Conservation (phyloP, 1,140 invertebrate genomes). For the Colletes latitarsis region DNA sequence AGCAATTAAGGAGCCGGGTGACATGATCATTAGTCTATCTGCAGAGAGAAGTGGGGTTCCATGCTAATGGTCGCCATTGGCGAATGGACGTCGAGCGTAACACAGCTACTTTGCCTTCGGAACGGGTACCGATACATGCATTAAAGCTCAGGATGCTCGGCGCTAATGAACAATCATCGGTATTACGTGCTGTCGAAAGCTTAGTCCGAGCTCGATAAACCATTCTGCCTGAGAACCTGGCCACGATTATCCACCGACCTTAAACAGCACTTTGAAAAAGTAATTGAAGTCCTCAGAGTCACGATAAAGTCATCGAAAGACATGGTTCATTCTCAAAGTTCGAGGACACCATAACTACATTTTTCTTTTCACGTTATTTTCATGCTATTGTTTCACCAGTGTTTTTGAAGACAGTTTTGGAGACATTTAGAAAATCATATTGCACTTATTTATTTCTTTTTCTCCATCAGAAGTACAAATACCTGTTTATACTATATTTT, state of each 20-base stretch:
- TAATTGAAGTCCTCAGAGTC: background rate
- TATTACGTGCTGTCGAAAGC: conserved; percentile 42
- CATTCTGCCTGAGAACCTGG: conserved; percentile 11
- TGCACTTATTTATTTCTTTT: too few species aligned
- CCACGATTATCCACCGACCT: background rate
- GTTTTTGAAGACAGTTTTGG: too few species aligned
- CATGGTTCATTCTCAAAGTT: too few species aligned
- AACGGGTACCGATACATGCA: conserved; percentile 45
- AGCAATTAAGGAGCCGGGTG: conserved; percentile 68
- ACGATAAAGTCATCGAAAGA: too few species aligned
- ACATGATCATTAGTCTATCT: conserved; percentile 69
- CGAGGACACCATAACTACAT: too few species aligned
- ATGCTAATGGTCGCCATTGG: conserved; percentile 56
- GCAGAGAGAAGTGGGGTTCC: conserved; percentile 38
- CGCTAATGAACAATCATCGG: conserved; percentile 58
- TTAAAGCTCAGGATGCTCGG: conserved; percentile 38
- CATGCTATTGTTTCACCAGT: too few species aligned
- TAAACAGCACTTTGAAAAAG: background rate
- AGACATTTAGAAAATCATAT: too few species aligned
- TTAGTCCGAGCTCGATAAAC: conserved; percentile 12
- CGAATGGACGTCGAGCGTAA: conserved; percentile 44
- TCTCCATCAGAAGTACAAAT: too few species aligned
- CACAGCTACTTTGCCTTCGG: conserved; percentile 26
- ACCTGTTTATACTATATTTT: too few species aligned
- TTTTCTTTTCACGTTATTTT: too few species aligned